Evolutionary conservation across 2,113 vertebrate genomes (phyloP), one percentile per base, ranked within the genome.

Genomic region (Tetraodon nigroviridis): DNA sequence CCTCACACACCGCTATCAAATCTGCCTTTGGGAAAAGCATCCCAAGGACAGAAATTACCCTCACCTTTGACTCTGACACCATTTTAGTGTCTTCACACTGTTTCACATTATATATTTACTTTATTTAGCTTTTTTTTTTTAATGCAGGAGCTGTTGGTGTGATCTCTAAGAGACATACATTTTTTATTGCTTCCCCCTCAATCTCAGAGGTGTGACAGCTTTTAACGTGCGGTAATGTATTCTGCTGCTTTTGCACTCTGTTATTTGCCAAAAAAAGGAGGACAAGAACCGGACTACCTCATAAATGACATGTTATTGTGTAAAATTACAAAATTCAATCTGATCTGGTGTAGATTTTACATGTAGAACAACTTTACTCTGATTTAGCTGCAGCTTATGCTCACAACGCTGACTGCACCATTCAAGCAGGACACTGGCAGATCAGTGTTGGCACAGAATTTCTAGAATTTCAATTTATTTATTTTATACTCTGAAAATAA

Each of bases 1-100:
- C 71, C 57, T 74, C 64, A 40, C 60, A 13, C 57, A 14, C 20
- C 16, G 44, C 61, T 5, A 14, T 42, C 51, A 57, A 32, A 21
- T 51, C 61, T 78, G 41, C 57, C 63, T 85, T 73, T 80, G 79
- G 81, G 85, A 88, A 90, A 90, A 90, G 90, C 84, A 58, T 83
- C 79, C 80, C 44, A 81, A 66, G 41, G 53, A 68, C 75, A 53
- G 69, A 76, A 61, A 73, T 85, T 82, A 84, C 79, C 84, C 68
- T 64, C 84, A 85, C 82, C 75, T 84, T 79, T 74, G 80, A 73
- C 75, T 82, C 79, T 42, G 81, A 73, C 84, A 80, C 77, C 76
- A 71, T 88, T 87, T 88, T 79, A 76, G 73, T 84, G 67, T 86
- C 79, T 84, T 87, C 83, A 84, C 83, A 78, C 82, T 53, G 79